phyloP scores from a whole-genome alignment of 2,113 vertebrate species.

The Shinisaurus crocodilurus region DNA sequence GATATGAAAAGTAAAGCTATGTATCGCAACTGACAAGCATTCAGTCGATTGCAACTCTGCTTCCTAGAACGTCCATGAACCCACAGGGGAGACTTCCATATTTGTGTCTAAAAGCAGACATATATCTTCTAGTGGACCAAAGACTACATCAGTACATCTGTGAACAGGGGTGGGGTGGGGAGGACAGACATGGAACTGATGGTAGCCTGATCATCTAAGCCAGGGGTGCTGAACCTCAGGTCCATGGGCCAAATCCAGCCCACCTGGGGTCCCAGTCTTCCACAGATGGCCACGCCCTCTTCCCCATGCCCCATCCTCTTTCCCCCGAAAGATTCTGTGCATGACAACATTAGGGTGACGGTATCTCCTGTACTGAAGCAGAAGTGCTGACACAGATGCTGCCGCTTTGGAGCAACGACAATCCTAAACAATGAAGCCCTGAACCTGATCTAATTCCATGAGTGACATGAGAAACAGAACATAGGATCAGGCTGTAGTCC shows the following conservation, averaged over 20 bases:
- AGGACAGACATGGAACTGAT: too few relatives aligned
- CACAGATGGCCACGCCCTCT: too few relatives aligned
- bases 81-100: neutral
- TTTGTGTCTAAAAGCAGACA: neutral
- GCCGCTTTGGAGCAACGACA: neutral
- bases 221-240: too few relatives aligned
- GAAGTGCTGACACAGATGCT: neutral
- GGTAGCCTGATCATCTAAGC: too few relatives aligned
- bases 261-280: too few relatives aligned
- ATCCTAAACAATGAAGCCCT: neutral
- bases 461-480: neutral
- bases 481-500: neutral
- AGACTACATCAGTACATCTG: neutral
- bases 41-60: neutral
- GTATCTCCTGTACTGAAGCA: neutral
- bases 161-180: neutral
- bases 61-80: neutral
- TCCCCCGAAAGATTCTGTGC: neutral
- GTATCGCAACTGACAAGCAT: neutral
- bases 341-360: neutral
- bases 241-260: too few relatives aligned
- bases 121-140: neutral
- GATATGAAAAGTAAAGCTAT: constrained; percentile 1
- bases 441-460: neutral
- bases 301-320: neutral